Conservation (phyloP, 2,888 invertebrate genomes). For the Panopea generosa region DNA sequence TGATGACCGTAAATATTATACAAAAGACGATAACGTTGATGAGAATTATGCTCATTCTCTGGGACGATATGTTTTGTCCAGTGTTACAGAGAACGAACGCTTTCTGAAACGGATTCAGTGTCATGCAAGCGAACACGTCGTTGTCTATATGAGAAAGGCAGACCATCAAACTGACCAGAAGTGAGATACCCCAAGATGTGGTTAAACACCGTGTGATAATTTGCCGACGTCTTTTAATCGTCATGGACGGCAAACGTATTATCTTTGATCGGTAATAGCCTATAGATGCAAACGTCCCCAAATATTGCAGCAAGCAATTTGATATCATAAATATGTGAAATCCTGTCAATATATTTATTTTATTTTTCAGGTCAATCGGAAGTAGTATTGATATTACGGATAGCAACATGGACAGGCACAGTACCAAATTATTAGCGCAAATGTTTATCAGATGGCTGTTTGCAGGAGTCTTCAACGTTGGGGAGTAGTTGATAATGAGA, state of each 20-base stretch:
- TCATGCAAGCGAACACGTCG: constrained; percentile 61
- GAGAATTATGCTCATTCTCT: constrained; percentile 65
- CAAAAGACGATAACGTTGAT: constrained; percentile 68
- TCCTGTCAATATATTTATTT: constrained; percentile 66
- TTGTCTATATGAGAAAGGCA: constrained; percentile 69
- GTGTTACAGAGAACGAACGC: constrained; percentile 42
- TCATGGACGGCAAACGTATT: constrained; percentile 73
- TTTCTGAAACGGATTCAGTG: constrained; percentile 72
- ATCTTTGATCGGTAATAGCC: constrained; percentile 80
- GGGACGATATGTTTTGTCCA: constrained; percentile 29
- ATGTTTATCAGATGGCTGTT: constrained; percentile 82
- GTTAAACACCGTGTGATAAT: constrained; percentile 77
- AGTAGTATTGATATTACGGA: constrained; percentile 69
- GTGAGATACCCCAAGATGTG: constrained; percentile 76
- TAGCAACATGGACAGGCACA: constrained; percentile 74
- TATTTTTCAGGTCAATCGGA: constrained; percentile 36
- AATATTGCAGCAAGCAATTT: constrained; percentile 79
- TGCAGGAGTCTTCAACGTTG: constrained; percentile 81
- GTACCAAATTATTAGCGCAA: constrained; percentile 77
- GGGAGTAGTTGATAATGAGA: constrained; percentile 76
- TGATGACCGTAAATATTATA: constrained; percentile 66
- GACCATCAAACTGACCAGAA: constrained; percentile 70
- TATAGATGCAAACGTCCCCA: constrained; percentile 80
- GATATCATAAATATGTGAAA: constrained; percentile 77
- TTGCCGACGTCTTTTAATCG: constrained; percentile 67